phyloP scores from a whole-genome alignment of 2,797 vertebrate genomes.

The Glyptemys insculpta region DNA sequence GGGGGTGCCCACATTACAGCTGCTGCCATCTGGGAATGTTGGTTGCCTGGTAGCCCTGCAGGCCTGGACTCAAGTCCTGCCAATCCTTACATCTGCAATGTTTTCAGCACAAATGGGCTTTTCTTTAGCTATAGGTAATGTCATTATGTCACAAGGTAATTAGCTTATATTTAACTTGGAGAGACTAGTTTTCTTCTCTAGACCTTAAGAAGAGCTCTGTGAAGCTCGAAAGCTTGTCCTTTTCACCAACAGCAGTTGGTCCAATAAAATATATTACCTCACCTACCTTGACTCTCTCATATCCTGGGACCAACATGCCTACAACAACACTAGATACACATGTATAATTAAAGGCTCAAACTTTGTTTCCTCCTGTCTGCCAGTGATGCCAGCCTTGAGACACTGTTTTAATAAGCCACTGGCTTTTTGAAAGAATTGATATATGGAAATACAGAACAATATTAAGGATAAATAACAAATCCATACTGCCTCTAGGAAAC shows the following conservation, averaged over 20 bases:
- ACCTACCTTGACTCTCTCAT: not conserved
- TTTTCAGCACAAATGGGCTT: too few relatives aligned
- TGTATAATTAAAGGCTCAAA: not conserved
- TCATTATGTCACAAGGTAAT: not conserved
- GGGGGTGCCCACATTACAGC: too few relatives aligned
- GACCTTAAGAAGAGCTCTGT: not conserved
- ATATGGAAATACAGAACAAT: not conserved
- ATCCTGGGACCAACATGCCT: not conserved
- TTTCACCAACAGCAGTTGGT: not conserved
- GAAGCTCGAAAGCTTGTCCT: not conserved
- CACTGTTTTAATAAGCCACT: not conserved
- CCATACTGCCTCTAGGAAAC: not conserved
- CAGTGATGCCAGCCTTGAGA: not conserved
- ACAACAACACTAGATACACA: not conserved
- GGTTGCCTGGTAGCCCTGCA: too few relatives aligned
- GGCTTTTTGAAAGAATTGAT: not conserved
- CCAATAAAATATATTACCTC: not conserved
- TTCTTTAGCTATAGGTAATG: not conserved
- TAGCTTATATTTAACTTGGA: not conserved
- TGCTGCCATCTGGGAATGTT: too few relatives aligned
- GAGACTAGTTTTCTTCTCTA: not conserved
- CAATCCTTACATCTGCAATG: too few relatives aligned
- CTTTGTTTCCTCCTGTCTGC: not conserved
- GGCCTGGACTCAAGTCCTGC: too few relatives aligned
- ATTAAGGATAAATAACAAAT: not conserved